phyloP scores from a whole-genome alignment of 37 sponge, comb jelly and placozoan genomes.

The Diacarnus erythraeanus region DNA sequence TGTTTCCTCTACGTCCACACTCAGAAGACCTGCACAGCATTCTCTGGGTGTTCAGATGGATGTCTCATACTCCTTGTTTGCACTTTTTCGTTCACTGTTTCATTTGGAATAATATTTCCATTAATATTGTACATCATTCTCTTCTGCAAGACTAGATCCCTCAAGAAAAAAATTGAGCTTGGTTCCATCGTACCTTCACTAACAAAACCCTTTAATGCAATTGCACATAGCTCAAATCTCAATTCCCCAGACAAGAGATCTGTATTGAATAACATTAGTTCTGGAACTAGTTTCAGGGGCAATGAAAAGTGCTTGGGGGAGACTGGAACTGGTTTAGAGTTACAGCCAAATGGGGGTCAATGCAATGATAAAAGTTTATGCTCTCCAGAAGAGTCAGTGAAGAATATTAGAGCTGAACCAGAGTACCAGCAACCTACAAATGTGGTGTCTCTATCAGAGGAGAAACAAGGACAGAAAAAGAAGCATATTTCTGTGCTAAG shows the following conservation, averaged over 20 bases:
- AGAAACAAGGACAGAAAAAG: too few relatives aligned
- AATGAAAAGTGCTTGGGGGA: not conserved
- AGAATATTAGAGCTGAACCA: not conserved
- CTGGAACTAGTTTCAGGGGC: not conserved
- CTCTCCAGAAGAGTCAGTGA: not conserved
- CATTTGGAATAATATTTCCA: not conserved
- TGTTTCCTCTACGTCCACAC: slow-evolving; percentile 1
- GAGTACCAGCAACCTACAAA: too few relatives aligned
- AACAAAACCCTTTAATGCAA: not conserved
- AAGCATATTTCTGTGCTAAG: not conserved
- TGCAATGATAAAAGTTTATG: not conserved
- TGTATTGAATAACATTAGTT: not conserved
- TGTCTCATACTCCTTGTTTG: not conserved
- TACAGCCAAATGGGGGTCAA: not conserved
- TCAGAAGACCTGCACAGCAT: not conserved
- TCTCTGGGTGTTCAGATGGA: slow-evolving; percentile 2
- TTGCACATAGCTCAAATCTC: not conserved
- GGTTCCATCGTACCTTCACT: not conserved
- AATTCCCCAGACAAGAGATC: not conserved
- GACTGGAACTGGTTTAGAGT: too few relatives aligned
- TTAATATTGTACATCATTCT: not conserved
- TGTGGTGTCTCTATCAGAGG: not conserved
- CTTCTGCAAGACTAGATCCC: not conserved
- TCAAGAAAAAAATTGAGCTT: too few relatives aligned
- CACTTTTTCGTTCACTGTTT: not conserved